These are phyloP conservation scores for Piprites chloris DNA, from an alignment of 2,113 vertebrate species.

Conservation along the genomic window DNA sequence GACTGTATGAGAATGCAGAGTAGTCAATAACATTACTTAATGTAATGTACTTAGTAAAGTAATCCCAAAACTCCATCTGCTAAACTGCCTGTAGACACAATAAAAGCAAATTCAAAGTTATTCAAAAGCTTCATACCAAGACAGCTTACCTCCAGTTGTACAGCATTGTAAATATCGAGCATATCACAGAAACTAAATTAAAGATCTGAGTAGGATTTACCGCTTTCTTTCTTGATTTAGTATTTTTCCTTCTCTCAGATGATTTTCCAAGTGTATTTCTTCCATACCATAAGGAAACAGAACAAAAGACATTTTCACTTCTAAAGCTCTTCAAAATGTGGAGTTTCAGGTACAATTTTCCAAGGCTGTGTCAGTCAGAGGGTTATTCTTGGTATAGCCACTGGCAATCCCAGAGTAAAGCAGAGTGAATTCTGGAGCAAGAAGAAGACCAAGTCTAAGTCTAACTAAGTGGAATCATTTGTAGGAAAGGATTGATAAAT, in stretches of 20 bases:
- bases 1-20: not conserved
- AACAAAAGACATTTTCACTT: not conserved
- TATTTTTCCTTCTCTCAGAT: not conserved
- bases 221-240: not conserved
- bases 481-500: not conserved
- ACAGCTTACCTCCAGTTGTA: not conserved
- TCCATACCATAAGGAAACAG: not conserved
- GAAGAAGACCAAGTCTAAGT: not conserved
- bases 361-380: not conserved
- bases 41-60: not conserved
- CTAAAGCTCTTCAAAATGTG: not conserved
- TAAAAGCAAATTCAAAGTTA: not conserved
- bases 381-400: constrained; percentile 2
- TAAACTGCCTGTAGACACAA: not conserved
- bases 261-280: not conserved
- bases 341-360: not conserved
- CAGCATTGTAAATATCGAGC: not conserved
- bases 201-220: not conserved
- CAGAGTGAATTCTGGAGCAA: constrained; percentile 6
- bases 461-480: not conserved
- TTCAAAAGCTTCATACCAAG: not conserved
- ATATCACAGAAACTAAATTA: not conserved
- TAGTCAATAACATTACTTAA: not conserved
- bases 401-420: not conserved
- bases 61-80: not conserved